Conservation (phyloP, 2,113 vertebrate genomes). For the Neotoma lepida region DNA sequence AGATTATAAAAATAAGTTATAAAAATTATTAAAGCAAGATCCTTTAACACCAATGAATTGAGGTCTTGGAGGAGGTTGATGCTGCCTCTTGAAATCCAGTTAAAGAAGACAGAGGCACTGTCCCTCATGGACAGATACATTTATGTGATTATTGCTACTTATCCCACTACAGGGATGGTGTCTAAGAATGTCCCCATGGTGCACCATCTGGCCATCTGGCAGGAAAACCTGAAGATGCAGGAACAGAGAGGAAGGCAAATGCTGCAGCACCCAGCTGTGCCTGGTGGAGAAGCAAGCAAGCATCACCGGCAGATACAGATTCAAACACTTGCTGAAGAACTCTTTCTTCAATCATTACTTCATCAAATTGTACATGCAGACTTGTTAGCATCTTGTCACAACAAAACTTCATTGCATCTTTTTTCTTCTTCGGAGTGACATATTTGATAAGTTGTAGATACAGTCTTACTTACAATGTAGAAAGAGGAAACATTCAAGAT, state of each 20-base stretch:
- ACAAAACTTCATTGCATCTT: neutral
- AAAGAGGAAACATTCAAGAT: neutral
- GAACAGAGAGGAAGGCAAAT: neutral
- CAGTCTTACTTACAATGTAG: slow-evolving; percentile 8
- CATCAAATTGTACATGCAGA: neutral
- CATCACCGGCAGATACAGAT: neutral
- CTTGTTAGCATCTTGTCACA: neutral
- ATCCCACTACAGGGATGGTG: neutral
- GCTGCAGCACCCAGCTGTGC: no score
- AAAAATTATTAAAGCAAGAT: neutral
- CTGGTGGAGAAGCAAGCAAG: neutral
- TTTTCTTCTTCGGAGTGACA: neutral
- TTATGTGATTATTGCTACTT: neutral
- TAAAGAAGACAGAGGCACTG: neutral
- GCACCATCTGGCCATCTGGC: neutral
- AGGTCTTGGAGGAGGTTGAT: neutral
- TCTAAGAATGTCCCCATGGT: neutral
- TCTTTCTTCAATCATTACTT: neutral
- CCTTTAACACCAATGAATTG: neutral
- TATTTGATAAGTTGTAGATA: slow-evolving; percentile 1
- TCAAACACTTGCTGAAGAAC: neutral
- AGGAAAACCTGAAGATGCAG: neutral
- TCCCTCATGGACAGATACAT: no score
- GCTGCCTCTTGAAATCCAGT: neutral
- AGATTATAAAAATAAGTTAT: neutral